Conservation (phyloP, 1,140 invertebrate genomes). For the Trachymyrmex cornetzi region DNA sequence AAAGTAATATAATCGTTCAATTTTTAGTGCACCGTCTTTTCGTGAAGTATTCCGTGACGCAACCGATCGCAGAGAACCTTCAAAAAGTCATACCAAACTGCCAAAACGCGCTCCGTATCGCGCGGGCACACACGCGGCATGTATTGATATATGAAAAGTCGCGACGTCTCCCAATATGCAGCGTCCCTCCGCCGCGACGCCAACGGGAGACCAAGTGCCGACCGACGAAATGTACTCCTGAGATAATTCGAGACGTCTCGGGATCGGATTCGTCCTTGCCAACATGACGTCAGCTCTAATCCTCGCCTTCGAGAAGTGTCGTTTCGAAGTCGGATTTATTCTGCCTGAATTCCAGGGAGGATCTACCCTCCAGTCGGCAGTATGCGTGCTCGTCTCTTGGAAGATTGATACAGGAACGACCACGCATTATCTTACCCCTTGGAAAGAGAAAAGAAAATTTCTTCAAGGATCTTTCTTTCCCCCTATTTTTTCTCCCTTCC, state of each 20-base stretch:
- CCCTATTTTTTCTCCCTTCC: background rate
- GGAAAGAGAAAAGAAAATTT: background rate
- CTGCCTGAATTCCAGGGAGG: constrained; percentile 3
- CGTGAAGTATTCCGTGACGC: background rate
- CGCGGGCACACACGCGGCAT: background rate
- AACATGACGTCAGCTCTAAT: constrained; percentile 59
- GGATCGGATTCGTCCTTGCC: constrained; percentile 17
- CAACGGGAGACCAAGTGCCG: background rate
- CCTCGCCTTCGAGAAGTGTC: constrained; percentile 33
- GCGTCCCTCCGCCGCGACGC: background rate
- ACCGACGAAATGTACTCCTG: constrained; percentile 24
- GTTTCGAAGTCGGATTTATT: constrained; percentile 53
- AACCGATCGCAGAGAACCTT: background rate
- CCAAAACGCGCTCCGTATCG: background rate
- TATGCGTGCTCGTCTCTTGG: constrained; percentile 17
- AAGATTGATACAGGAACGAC: constrained; percentile 7
- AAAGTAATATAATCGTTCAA: background rate
- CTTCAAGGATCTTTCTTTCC: background rate
- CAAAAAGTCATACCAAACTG: background rate
- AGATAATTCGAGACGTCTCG: constrained; percentile 45
- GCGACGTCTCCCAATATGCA: background rate
- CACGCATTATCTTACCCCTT: background rate
- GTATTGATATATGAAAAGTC: constrained; percentile 24
- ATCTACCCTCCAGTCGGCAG: background rate
- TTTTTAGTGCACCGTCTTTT: background rate